Conservation (phyloP, 2,888 invertebrate genomes). For the Eupsilia transversa region DNA sequence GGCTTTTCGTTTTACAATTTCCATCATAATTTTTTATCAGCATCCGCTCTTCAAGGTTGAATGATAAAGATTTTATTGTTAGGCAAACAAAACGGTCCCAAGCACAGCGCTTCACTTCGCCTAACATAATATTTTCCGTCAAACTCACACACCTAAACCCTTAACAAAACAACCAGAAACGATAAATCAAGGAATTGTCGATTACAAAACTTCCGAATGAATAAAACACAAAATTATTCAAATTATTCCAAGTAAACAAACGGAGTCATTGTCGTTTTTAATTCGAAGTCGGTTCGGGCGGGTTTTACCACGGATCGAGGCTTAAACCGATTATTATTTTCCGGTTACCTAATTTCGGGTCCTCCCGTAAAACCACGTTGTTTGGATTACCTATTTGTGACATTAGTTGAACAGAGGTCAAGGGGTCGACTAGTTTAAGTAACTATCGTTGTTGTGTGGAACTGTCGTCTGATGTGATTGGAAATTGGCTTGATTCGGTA, state of each 20-base stretch:
- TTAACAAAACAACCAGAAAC: conserved; percentile 23
- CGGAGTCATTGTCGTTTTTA: conserved; percentile 51
- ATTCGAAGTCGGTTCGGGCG: conserved; percentile 43
- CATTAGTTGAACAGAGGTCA: conserved; percentile 42
- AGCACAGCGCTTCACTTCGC: neutral
- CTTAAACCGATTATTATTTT: conserved; percentile 67
- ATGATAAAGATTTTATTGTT: neutral
- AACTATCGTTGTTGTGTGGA: conserved; percentile 6
- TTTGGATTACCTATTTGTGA: conserved; percentile 61
- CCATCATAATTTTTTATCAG: neutral
- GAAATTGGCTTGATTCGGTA: neutral
- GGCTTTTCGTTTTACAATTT: neutral
- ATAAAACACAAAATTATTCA: conserved; percentile 52
- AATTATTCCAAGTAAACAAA: conserved; percentile 49
- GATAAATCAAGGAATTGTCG: conserved; percentile 40
- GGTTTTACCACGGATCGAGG: conserved; percentile 52
- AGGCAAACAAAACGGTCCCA: neutral
- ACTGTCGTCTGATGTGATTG: neutral
- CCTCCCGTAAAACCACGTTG: conserved; percentile 51
- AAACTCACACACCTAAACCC: neutral
- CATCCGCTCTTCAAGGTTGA: neutral
- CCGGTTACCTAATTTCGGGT: conserved; percentile 62
- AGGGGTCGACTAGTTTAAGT: conserved; percentile 35
- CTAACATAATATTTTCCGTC: neutral
- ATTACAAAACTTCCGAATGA: conserved; percentile 48